Conservation (phyloP, 2,797 vertebrate genomes). For the Alcedo quadribrachys region DNA sequence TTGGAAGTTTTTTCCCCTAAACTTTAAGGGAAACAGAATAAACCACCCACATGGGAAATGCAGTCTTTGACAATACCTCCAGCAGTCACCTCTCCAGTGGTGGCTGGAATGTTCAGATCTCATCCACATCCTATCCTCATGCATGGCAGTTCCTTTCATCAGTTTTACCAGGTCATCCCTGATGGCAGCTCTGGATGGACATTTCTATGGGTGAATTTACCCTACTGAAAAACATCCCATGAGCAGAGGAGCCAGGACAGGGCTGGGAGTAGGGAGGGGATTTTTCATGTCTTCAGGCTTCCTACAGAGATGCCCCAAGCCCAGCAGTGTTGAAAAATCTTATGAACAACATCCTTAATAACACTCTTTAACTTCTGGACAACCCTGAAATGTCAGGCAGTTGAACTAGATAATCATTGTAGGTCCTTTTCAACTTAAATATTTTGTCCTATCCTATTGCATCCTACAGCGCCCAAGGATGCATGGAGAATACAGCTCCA, state of each 20-base stretch:
- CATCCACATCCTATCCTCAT: neutral
- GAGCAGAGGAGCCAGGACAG: neutral
- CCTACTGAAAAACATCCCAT: neutral
- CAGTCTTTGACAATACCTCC: neutral
- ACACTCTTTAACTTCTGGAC: neutral
- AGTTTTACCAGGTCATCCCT: neutral
- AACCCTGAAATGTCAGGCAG: neutral
- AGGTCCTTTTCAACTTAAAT: neutral
- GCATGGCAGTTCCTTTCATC: neutral
- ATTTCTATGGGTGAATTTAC: neutral
- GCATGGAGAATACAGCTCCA: neutral
- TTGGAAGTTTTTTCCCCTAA: neutral
- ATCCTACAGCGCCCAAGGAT: neutral
- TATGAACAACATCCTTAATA: neutral
- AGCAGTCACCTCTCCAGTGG: fast-evolving
- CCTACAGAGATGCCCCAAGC: neutral
- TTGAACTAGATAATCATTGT: neutral
- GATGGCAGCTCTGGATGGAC: neutral
- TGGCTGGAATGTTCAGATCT: fast-evolving
- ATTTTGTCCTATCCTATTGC: neutral
- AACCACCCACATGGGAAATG: fast-evolving
- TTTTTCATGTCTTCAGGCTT: neutral
- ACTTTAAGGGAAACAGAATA: slow-evolving; percentile 9
- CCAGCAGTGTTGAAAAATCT: neutral
- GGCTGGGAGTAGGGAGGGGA: neutral